A percentile compares a stretch with the other conserved stretches of the same genome.
Conservation (phyloP, 2,113 vertebrate species). For the Taxidea taxus region DNA sequence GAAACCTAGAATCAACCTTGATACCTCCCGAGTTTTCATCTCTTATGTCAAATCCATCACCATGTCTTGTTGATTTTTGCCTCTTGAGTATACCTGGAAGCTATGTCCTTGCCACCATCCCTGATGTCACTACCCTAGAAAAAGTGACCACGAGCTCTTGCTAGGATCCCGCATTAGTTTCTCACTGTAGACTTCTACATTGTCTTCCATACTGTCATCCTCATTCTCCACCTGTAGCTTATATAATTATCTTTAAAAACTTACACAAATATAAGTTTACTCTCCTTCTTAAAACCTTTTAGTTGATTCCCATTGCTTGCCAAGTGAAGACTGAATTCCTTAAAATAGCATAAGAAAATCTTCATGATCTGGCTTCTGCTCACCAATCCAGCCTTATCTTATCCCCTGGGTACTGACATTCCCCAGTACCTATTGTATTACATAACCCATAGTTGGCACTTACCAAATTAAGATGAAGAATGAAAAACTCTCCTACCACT, state of each 20-base stretch:
- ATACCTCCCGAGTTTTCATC: neutral
- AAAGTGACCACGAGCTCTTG: neutral
- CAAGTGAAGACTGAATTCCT: neutral
- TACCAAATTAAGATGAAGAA: neutral
- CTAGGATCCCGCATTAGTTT: neutral
- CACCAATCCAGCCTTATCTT: neutral
- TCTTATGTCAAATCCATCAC: neutral
- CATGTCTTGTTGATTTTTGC: neutral
- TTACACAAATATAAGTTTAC: neutral
- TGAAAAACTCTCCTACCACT: neutral
- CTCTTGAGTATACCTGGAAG: neutral
- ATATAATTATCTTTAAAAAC: neutral
- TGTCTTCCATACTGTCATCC: neutral
- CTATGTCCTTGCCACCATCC: neutral
- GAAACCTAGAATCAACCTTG: neutral
- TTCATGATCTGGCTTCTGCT: neutral
- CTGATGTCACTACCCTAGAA: neutral
- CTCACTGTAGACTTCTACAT: neutral
- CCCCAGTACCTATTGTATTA: neutral
- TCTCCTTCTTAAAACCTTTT: neutral
- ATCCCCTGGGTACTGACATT: fast-evolving
- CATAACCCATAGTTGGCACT: too few species aligned
- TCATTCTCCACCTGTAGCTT: neutral
- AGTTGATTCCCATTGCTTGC: neutral
- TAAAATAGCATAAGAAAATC: neutral